Base-by-base conservation (phyloP, 2,888 invertebrate genomes). In the Magallana nippona region DNA sequence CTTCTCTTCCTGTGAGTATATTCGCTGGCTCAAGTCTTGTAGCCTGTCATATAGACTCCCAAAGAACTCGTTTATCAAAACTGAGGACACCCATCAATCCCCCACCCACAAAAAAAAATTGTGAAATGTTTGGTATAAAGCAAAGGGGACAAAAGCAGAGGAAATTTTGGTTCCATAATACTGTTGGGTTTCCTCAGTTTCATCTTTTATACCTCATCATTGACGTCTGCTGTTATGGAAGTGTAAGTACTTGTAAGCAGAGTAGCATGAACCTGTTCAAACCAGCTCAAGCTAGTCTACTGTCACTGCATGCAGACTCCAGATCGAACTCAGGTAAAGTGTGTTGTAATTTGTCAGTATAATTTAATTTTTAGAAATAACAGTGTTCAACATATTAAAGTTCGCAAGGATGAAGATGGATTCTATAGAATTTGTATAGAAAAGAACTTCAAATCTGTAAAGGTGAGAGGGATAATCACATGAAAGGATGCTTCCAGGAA, bases 1-100 rank as follows among this genome's bases (percentile, higher is more conserved):
- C 97, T 92, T 97, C 97, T 93, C 96, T 98, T 90, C 97, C 98
- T 89, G 95, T 95, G 88, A 92, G 94, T 92, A 63, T 60, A 55
- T 3, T 19, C 5, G 57, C 63, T n/a, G 62, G 79, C 44, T 71
- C 71, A 71, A 71, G 71, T 5, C 71, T 71, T 11, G 32, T 71
- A 71, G 71, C 8, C 27, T 22, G 22, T 63, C 63, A 44, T 44
- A 44, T 27, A 27, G 13, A 32, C 13, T 17, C 71, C 32, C 15
- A 71, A 32, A 13, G 13, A 32, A 27, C 15, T 60, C 10, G n/a
- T 5, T n/a, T n/a, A 27, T 71, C 22, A 71, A n/a, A 71, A 71
- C 71, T 22, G 71, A 11, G 71, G 71, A 22, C 71, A 71, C 27
- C 71, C 13, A 10, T 71, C 13, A 19, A 60, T 1, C 17, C 60